Evolutionary conservation across 2,888 invertebrate genomes (phyloP).

Genomic region (Sphaerophoria rueppellii): DNA sequence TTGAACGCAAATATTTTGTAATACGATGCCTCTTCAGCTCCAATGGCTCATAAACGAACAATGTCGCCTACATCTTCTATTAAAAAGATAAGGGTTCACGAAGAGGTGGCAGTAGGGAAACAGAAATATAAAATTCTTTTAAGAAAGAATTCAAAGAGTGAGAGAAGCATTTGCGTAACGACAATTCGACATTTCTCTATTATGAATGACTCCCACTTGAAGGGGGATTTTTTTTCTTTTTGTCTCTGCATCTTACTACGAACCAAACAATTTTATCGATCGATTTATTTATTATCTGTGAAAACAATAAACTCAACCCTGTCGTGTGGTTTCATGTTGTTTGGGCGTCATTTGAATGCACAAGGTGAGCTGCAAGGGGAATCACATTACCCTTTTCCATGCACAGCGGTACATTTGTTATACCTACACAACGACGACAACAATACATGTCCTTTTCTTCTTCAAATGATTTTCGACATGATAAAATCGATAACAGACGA

Average conservation of each 20-base stretch:
- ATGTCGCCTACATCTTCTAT: background rate
- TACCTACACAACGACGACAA: slow-evolving; percentile 3
- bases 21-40: background rate
- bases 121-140: background rate
- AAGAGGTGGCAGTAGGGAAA: background rate
- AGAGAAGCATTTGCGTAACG: background rate
- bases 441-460: background rate
- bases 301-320: slow-evolving; percentile 35
- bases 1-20: background rate
- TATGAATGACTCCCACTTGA: slow-evolving; percentile 6
- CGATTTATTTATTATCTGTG: slow-evolving; percentile 39
- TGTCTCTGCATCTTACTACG: background rate
- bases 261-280: slow-evolving; percentile 31
- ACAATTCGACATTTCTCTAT: background rate
- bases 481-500: slow-evolving; percentile 64
- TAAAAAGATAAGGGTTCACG: background rate
- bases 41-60: slow-evolving; percentile 6
- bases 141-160: no score
- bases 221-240: background rate
- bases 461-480: background rate
- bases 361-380: slow-evolving; percentile 32
- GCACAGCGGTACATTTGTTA: background rate
- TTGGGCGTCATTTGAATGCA: slow-evolving; percentile 58
- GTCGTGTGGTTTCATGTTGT: slow-evolving; percentile 1
- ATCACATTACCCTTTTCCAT: slow-evolving; percentile 3